Evolutionary conservation across 2,888 invertebrate species (phyloP), one percentile per base, ranked within the genome.

Genomic region (Oxycera nigricornis): DNA sequence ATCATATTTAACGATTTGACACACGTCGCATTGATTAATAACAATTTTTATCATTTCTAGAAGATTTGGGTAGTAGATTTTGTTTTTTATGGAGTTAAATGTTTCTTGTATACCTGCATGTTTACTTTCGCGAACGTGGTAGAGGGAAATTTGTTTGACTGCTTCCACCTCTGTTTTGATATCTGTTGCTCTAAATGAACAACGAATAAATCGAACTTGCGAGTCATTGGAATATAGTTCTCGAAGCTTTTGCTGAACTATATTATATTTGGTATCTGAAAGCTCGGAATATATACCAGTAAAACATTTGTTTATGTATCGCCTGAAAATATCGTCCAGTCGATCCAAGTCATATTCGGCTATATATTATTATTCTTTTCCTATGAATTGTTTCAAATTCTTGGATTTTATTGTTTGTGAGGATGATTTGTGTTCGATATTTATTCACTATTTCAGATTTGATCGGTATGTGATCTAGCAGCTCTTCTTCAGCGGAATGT

Each of bases 121-220:
- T 11, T 76, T 67, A 11, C 76, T 77, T 72, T 77, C 78, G 46
- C 75, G 74, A 20, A 75, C 76, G 31, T 78, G 77, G 55, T 77
- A 77, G 28, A 74, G 68, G n/a, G 61, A 50, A 2, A 78, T 77
- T 41, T 77, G 73, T 35, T 70, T 77, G 24, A 72, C 75, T 22
- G 73, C 62, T 68, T 77, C 76, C 14, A 76, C 68, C 57, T 78
- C 76, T 7, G 41, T 74, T 72, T 55, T 35, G 28, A 77, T 57
- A 24, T 77, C 77, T 50, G 30, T 61, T 20, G 20, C 62, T 62
- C 62, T 20, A 73, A 72, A 73, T 74, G 59, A 55, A 70, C 72
- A 14, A 67, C 62, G 67, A 73, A 76, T 76, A 73, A 74, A 55
- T 77, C 72, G 75, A 74, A 78, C 74, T 75, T 75, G 11, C 73